Evolutionary conservation across 2,888 invertebrate genomes (phyloP), one percentile per base, ranked within the genome.

Genomic region (Dorcus parallelipipedus): DNA sequence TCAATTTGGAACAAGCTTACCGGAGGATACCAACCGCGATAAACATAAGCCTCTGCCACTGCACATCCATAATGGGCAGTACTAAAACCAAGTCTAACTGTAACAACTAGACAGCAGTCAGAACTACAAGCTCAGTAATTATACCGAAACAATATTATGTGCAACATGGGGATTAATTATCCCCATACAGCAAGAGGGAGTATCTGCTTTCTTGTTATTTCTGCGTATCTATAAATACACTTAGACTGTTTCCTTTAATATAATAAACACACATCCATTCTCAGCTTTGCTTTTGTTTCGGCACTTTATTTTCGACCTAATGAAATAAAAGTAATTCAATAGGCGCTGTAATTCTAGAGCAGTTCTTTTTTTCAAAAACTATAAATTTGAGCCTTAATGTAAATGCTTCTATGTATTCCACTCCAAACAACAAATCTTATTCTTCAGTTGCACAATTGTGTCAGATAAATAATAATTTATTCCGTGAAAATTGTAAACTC

Each of bases 101-200:
- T 66, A 72, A 64, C 71, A 66, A 68, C 68, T 67, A 72, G 71
- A 70, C 71, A 72, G 69, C 70, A 72, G 71, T 71, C 74, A 72
- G 69, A 72, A 71, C 70, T 75, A 77, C 76, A 76, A 67, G 76
- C 71, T 71, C 71, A 70, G 76, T 77, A 78, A 78, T 78, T 78
- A 77, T 78, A 73, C 75, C 71, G 76, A 76, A 77, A 77, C 77
- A 75, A 77, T 78, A 78, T 78, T 77, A 77, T 75, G 76, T 75
- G 75, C 74, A 71, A 76, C 76, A 75, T 69, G 68, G 71, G 74
- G 76, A 78, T 78, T 78, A 76, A 77, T 78, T 77, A 78, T 76
- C 73, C 74, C 71, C 71, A 67, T 76, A 76, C 76, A 75, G 67
- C 69, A 68, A 71, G 73, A 73, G 74, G 74, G 73, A 71, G 71